Evolutionary conservation across 2,113 vertebrate genomes (phyloP), one percentile per base, ranked within the genome.

Genomic region (Leptobrachium ailaonicum): DNA sequence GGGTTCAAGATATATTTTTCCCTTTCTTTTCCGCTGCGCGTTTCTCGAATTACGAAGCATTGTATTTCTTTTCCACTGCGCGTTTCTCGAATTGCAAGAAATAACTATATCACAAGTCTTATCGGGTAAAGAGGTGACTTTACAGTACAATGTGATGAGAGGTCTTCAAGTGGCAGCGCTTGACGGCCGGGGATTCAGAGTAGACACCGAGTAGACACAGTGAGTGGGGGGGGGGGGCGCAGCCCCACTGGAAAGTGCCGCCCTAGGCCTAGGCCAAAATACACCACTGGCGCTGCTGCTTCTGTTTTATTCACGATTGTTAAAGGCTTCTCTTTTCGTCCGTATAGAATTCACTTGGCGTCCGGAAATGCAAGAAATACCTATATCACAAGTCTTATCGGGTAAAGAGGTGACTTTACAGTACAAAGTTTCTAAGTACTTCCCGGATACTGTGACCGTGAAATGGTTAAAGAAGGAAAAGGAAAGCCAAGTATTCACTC

Each of bases 401-500:
- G 41, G n/a, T 1, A 13, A 67, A 58, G 0, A 6, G 3, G 42
- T 14, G n/a, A 60, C 66, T 9, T n/a, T 77, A 3, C 76, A 77
- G 12, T 77, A 62, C 11, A 77, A 70, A 5, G 70, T 70, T 53
- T 77, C 76, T 1, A 9, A 32, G 2, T 77, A 70, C 44, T 70
- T 45, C 76, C 76, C 76, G 9, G 66, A 69, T 70, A 42, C 5
- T 40, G 13, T 77, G 41, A 44, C 66, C 44, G 76, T 77, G 41
- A 32, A 2, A 4, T 77, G 76, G 76, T 77, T 44, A 45, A 77
- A 60, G 54, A 77, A 70, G 76, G 66, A 77, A n/a, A 70, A 60
- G 41, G 66, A 42, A 45, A 66, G 7, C 1, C 32, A 40, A 41
- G 41, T 5, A 68, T 69, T 20, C 14, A 11, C 10, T 68, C 66